Evolutionary conservation across 1,140 invertebrate species (phyloP), one percentile per base, ranked within the genome.

Genomic region (Atta cephalotes): DNA sequence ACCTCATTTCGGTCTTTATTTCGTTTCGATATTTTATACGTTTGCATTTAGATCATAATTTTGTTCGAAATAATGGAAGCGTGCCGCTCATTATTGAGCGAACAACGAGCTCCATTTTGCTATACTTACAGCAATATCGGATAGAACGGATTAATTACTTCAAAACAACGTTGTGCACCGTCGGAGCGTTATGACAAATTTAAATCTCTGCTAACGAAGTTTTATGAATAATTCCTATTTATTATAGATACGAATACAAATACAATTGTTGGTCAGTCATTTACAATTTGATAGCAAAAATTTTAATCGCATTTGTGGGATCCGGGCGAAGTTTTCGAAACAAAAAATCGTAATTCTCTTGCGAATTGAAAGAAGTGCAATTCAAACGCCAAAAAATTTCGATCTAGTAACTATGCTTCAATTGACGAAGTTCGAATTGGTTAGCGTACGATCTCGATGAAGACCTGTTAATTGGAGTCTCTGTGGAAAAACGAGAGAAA

Each of bases 11-110:
- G 25, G 5, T 63, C 18, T 65, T 65, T 25, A 78, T 60, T 49
- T 16, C 7, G 14, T 60, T 39, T 21, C 12, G 35, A 9, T 28
- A 7, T 70, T 71, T 80, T 49, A 68, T 70, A 49, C 31, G 51
- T 81, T 81, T 81, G 66, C 49, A 70, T 70, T 71, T 16, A 81
- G 28, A 81, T 71, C n/a, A 81, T 81, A 81, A 81, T 81, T 81
- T 56, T 39, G 31, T 70, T 71, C 18, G 49, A 39, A 80, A 56
- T 70, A 80, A 81, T 71, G 31, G 31, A 71, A 39, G 63, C 16
- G 49, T 70, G n/a, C 21, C 31, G 49, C 65, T 81, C 49, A 81
- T 81, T 71, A 81, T 71, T 31, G 31, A 35, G 16, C 49, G 31
- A 81, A 25, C 39, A 39, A 65, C 45, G 39, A 79, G 62, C 45